Conservation (phyloP, 2,888 invertebrate genomes). For the Cheilosia grossa region DNA sequence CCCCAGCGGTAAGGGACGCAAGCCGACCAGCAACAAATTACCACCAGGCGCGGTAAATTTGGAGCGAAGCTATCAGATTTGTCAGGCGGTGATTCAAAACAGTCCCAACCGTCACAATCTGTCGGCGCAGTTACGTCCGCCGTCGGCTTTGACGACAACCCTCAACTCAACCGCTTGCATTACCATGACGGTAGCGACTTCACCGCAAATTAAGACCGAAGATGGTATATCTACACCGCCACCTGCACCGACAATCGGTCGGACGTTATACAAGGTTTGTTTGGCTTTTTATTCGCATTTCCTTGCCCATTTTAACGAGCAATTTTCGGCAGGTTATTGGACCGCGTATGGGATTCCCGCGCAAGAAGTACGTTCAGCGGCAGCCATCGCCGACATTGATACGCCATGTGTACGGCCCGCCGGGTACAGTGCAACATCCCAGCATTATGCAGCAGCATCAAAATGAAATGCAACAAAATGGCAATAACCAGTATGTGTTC, state of each 20-base stretch:
- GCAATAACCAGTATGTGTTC: conserved; percentile 90
- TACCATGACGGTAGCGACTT: conserved; percentile 76
- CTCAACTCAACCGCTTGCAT: conserved; percentile 76
- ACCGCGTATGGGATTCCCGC: conserved; percentile 82
- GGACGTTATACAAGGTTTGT: conserved; percentile 82
- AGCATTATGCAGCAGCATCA: conserved; percentile 76
- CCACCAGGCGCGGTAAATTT: conserved; percentile 96
- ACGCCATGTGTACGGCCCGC: conserved; percentile 84
- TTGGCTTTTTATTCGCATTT: neutral
- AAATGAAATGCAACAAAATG: conserved; percentile 80
- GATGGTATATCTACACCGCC: conserved; percentile 77
- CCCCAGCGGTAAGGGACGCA: conserved; percentile 82
- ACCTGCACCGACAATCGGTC: conserved; percentile 78
- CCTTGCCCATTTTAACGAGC: conserved; percentile 6
- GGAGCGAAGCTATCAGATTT: conserved; percentile 97
- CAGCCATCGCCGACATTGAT: conserved; percentile 87
- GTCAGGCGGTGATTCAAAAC: conserved; percentile 96
- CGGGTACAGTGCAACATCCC: conserved; percentile 77
- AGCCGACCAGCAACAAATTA: conserved; percentile 86
- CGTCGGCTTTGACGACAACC: conserved; percentile 87
- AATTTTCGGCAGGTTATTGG: conserved; percentile 81
- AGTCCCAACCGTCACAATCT: conserved; percentile 95
- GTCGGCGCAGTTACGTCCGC: conserved; percentile 92
- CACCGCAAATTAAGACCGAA: conserved; percentile 76
- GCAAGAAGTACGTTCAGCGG: conserved; percentile 84